phyloP scores from a whole-genome alignment of 2,113 vertebrate species.

The Sylvia atricapilla region DNA sequence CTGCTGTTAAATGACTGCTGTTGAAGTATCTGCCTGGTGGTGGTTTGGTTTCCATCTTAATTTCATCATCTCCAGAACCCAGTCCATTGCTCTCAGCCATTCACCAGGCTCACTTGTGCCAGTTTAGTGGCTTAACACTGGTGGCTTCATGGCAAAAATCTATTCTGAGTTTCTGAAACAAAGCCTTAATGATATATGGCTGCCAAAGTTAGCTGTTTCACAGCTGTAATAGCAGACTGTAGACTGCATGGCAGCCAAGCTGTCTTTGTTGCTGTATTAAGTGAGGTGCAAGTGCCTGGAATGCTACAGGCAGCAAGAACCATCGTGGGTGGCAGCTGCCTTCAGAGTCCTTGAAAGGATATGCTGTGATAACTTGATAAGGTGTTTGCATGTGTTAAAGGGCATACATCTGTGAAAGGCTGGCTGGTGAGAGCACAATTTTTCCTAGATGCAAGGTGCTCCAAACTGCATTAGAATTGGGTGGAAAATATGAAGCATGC shows the following conservation, averaged over 20 bases:
- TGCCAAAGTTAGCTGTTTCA: slow-evolving; percentile 72
- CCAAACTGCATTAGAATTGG: neutral
- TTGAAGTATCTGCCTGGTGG: fast-evolving
- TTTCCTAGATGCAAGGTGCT: neutral
- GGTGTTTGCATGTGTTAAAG: slow-evolving; percentile 37
- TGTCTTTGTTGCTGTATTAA: slow-evolving; percentile 67
- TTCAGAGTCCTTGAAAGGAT: slow-evolving; percentile 59
- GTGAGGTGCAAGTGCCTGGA: slow-evolving; percentile 49
- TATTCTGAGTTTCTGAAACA: slow-evolving; percentile 65
- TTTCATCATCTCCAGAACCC: neutral
- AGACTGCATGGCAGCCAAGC: slow-evolving; percentile 38
- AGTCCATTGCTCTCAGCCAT: neutral
- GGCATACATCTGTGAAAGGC: slow-evolving; percentile 9
- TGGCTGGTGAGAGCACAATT: neutral
- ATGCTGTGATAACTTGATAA: slow-evolving; percentile 52
- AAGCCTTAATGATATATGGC: slow-evolving; percentile 64
- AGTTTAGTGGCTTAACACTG: neutral
- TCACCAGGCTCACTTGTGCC: neutral
- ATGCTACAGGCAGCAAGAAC: slow-evolving; percentile 50
- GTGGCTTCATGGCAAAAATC: neutral
- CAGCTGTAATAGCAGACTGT: slow-evolving; percentile 74
- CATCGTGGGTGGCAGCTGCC: slow-evolving; percentile 67
- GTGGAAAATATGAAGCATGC: neutral
- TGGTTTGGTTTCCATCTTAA: neutral
- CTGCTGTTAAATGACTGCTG: neutral